These are phyloP conservation scores for Dorcus parallelipipedus DNA, from an alignment of 2,888 invertebrate genomes.

Conservation along the genomic window DNA sequence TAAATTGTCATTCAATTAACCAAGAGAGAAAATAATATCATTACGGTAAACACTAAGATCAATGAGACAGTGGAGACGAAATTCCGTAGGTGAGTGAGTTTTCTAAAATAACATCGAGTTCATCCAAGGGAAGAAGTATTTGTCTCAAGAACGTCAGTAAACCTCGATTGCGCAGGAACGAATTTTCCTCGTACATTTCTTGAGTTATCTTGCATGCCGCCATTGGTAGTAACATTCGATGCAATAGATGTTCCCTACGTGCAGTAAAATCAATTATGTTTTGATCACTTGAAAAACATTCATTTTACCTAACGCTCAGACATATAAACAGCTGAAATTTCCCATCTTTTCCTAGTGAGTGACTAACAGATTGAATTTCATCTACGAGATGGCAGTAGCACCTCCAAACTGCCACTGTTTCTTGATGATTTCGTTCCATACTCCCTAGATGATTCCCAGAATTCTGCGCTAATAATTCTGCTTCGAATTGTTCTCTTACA, in stretches of 20 bases:
- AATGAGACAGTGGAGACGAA: conserved; percentile 39
- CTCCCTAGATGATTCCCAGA: conserved; percentile 43
- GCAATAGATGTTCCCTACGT: conserved; percentile 78
- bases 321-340: conserved; percentile 97
- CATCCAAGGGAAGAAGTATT: conserved; percentile 85
- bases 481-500: conserved; percentile 78
- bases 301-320: conserved; percentile 77
- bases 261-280: conserved; percentile 6
- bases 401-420: conserved; percentile 70
- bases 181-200: conserved; percentile 95
- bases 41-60: not conserved
- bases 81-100: conserved; percentile 76
- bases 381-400: conserved; percentile 87
- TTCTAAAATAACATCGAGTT: conserved; percentile 83
- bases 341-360: conserved; percentile 93
- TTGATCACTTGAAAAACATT: conserved; percentile 10
- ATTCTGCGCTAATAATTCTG: conserved; percentile 64
- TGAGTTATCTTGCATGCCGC: conserved; percentile 81
- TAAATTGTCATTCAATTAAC: no score
- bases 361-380: conserved; percentile 81
- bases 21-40: no score
- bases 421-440: conserved; percentile 47
- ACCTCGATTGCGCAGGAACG: conserved; percentile 85
- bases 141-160: conserved; percentile 85
- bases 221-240: conserved; percentile 89